Evolutionary conservation across 2,888 invertebrate species (phyloP).

Genomic region (Oasisia sp.): DNA sequence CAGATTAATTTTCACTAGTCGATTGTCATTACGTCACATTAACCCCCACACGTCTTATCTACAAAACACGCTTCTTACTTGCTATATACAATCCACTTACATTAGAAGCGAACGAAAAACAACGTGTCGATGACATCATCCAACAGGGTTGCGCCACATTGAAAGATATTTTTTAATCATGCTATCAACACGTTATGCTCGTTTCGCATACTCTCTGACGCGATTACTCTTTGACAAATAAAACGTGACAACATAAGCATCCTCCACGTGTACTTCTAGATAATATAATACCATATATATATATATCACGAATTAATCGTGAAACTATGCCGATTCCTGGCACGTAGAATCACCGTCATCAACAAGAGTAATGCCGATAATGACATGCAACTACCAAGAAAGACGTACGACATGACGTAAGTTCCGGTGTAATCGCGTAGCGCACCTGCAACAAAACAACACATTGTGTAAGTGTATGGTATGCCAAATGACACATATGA

Average conservation of each 20-base stretch:
- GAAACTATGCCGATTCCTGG: background rate
- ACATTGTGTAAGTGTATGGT: background rate
- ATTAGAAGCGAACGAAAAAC: background rate
- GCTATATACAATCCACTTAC: background rate
- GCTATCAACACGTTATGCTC: background rate
- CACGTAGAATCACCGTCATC: background rate
- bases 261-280: too few relatives aligned
- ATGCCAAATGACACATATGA: background rate
- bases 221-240: background rate
- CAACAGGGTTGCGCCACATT: background rate
- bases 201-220: background rate
- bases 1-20: background rate
- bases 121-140: background rate
- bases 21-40: background rate
- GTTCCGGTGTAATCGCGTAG: background rate
- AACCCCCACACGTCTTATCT: too few relatives aligned
- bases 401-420: background rate
- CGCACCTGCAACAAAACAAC: background rate
- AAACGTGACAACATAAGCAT: too few relatives aligned
- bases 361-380: background rate
- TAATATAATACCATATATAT: too few relatives aligned
- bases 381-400: slow-evolving; percentile 3
- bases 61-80: too few relatives aligned
- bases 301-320: background rate
- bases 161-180: background rate